A percentile compares a stretch with the other conserved stretches of the same genome.
phyloP scores from a whole-genome alignment of 2,797 vertebrate species.

The Neosilurus mollespiculum region DNA sequence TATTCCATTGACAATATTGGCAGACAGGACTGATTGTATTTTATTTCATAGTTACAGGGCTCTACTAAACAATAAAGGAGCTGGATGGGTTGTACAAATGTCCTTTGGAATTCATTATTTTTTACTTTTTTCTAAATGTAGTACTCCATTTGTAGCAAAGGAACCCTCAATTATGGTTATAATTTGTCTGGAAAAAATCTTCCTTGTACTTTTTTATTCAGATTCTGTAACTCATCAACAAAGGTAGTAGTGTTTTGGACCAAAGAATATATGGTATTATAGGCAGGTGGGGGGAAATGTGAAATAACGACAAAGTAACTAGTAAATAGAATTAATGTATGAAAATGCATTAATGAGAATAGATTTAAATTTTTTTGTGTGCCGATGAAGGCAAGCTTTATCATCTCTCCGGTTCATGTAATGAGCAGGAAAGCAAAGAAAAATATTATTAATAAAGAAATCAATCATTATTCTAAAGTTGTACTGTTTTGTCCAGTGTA shows the following conservation, averaged over 20 bases:
- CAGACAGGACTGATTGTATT: neutral
- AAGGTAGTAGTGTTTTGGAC: neutral
- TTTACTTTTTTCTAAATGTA: neutral
- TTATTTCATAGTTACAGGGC: conserved; percentile 23
- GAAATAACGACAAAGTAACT: neutral
- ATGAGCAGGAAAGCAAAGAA: neutral
- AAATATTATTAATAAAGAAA: neutral
- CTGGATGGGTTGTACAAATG: conserved; percentile 22
- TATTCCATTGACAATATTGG: conserved; percentile 24
- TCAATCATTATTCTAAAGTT: neutral
- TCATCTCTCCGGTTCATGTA: neutral
- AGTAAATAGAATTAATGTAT: neutral
- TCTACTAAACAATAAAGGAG: conserved; percentile 32
- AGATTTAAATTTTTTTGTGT: neutral
- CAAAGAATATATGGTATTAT: neutral
- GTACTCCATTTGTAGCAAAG: conserved; percentile 15
- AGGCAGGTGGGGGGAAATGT: neutral
- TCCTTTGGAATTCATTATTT: conserved; percentile 31
- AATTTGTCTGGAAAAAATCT: neutral
- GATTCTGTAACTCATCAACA: conserved; percentile 6
- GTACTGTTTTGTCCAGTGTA: neutral
- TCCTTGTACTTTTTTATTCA: neutral
- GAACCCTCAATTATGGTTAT: neutral
- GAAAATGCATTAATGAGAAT: neutral
- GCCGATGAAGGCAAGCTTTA: neutral